Percentiles rank a stretch among this genome's conserved stretches.
Conservation (phyloP, 2,888 invertebrate genomes). For the Sthenelais limicola region DNA sequence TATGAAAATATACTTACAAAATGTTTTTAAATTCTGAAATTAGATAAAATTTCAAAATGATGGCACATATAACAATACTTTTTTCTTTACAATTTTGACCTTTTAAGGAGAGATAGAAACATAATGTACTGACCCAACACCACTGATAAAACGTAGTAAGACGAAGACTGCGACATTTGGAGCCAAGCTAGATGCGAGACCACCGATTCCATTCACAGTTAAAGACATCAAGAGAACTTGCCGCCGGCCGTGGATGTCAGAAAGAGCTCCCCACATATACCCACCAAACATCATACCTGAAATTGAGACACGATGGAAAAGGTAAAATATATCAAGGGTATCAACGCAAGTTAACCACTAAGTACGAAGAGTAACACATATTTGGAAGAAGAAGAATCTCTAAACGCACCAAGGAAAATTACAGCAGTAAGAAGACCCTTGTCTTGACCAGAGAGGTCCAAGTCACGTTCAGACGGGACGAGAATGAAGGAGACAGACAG, state of each 20-base stretch:
- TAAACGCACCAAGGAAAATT: conserved; percentile 80
- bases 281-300: conserved; percentile 94
- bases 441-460: conserved; percentile 86
- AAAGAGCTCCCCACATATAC: conserved; percentile 92
- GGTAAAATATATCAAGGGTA: no score
- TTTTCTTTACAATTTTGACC: not conserved
- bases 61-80: not conserved
- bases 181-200: conserved; percentile 90
- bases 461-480: conserved; percentile 91
- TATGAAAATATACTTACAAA: not conserved
- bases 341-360: no score
- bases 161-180: conserved; percentile 91
- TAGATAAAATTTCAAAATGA: not conserved
- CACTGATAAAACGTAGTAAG: conserved; percentile 91
- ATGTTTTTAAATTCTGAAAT: not conserved
- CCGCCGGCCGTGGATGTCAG: conserved; percentile 89
- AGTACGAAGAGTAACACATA: no score
- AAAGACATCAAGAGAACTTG: conserved; percentile 91
- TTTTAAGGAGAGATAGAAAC: not conserved
- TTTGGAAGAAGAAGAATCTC: not conserved
- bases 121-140: conserved; percentile 83
- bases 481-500: conserved; percentile 91
- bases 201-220: conserved; percentile 90
- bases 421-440: conserved; percentile 87
- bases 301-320: not conserved